Evolutionary conservation across 2,888 invertebrate species (phyloP), one percentile per base, ranked within the genome.

Genomic region (Petrolisthes cinctipes): DNA sequence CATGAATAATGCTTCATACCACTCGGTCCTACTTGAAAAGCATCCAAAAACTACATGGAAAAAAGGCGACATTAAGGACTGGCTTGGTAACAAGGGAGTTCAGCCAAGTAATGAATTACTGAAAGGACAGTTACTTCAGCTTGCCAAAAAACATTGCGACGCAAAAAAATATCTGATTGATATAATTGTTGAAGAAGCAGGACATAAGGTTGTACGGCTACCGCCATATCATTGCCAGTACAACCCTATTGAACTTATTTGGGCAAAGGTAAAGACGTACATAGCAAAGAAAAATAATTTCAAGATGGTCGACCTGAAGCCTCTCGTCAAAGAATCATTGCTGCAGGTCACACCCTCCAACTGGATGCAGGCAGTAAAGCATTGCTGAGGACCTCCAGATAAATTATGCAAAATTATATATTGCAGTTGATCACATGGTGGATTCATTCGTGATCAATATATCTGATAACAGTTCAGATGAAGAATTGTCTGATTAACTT

Each of bases 11-110:
- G 83, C 83, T 51, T 37, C 71, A 17, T 75, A 75, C 75, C 75
- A 75, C 5, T 75, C 75, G 9, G 75, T 75, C n/a, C 75, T 75
- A 17, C n/a, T 75, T 4, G 75, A 75, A 23, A 53, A 79, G 53
- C n/a, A 51, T 14, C 53, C 75, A 9, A 75, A 61, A 4, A 54
- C 71, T 3, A 54, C 73, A 71, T 71, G 56, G 54, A 71, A n/a
- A n/a, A 83, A 73, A 71, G 53, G 73, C 4, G 83, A 83, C 54
- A 5, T 83, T 4, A 37, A 6, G 83, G 73, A 83, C 53, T 83
- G 83, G 83, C 83, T 83, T 3, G 71, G 68, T 17, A 68, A 83
- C 53, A 66, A 83, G 51, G 83, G 71, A 71, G 73, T 37, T 61
- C 68, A 68, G 54, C 71, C 73, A 5, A 61, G 23, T 66, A 51